A percentile compares a stretch with the other conserved stretches of the same genome.
phyloP scores from a whole-genome alignment of 1,140 invertebrate genomes.

The Drosophila ohnishii region DNA sequence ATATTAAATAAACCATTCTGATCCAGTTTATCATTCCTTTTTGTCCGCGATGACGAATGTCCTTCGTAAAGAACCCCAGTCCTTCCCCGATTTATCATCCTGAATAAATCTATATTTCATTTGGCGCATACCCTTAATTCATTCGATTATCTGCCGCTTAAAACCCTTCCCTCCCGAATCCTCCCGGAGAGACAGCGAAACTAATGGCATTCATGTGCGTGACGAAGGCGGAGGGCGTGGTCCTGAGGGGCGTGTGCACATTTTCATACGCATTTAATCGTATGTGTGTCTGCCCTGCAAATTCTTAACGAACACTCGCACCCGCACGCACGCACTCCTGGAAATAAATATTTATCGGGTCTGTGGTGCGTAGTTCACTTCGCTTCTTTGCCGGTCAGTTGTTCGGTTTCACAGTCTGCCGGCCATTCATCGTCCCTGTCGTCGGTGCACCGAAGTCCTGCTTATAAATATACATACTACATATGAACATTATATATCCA shows the following conservation, averaged over 20 bases:
- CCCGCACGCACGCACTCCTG: constrained; percentile 24
- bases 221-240: constrained; percentile 26
- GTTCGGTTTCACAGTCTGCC: constrained; percentile 4
- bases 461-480: background rate
- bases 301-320: constrained; percentile 72
- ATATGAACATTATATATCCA: too few species aligned
- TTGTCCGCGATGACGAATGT: constrained; percentile 5
- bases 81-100: constrained; percentile 47
- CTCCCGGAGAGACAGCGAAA: constrained; percentile 20
- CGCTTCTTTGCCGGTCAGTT: background rate
- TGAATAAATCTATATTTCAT: constrained; percentile 68
- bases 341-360: constrained; percentile 76
- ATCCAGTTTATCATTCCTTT: background rate
- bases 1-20: background rate
- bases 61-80: constrained; percentile 1
- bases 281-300: constrained; percentile 65
- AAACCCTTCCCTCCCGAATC: constrained; percentile 3
- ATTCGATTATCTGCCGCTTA: constrained; percentile 64
- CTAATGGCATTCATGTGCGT: constrained; percentile 65
- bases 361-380: constrained; percentile 53
- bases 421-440: constrained; percentile 24
- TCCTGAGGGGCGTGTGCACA: constrained; percentile 44
- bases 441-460: constrained; percentile 25
- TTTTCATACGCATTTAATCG: constrained; percentile 70
- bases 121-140: constrained; percentile 66